Base-by-base conservation (phyloP, 1,140 invertebrate genomes). In the Drosophila truncata region DNA sequence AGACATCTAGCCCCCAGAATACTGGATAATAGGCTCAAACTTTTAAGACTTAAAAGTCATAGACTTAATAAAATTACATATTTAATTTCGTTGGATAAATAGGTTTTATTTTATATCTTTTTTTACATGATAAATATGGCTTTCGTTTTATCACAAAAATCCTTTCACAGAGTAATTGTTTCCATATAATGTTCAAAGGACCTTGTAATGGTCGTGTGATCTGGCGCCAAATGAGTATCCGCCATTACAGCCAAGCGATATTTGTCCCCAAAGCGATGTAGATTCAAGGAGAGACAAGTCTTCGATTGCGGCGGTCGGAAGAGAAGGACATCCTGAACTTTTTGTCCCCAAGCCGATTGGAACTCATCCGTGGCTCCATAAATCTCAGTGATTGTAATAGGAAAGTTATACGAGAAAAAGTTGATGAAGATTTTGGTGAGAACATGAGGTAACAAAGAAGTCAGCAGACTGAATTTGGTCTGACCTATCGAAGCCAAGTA, bases 241-340 rank as follows among this genome's bases (percentile, higher is more conserved):
- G 95, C 94, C 96, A 97, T 97, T 2, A 97, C 95, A 2, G 95
- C 95, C 2, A 97, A 90, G 14, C 95, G 94, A 5, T 96, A 94
- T 18, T 94, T 94, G 60, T 95, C 95, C 0, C 94, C 95, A 86
- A 96, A 96, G 70, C 95, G 95, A 77, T 97, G 96, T 3, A 97
- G 93, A 54, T 96, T 96, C 70, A 97, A 92, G 0, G 96, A 97
- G 80, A 97, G 94, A 88, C 96, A 95, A 42, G 96, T 96, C 91
- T 97, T 97, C 27, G 96, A 96, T 92, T 97, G 96, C 4, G 96
- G 96, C 29, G 96, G 96, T 74, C 96, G 94, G 95, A 96, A 97
- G 73, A 96, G 96, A n/a, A 97, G 91, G 0, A 96, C 94, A 65
- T 94, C 94, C 20, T 94, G 94, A 0, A 97, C 94, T 35, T 94